A percentile compares a stretch with the other conserved stretches of the same genome.
These are phyloP conservation scores for Steinernema khuongi DNA, from an alignment of 1,140 invertebrate species.

Conservation along the genomic window DNA sequence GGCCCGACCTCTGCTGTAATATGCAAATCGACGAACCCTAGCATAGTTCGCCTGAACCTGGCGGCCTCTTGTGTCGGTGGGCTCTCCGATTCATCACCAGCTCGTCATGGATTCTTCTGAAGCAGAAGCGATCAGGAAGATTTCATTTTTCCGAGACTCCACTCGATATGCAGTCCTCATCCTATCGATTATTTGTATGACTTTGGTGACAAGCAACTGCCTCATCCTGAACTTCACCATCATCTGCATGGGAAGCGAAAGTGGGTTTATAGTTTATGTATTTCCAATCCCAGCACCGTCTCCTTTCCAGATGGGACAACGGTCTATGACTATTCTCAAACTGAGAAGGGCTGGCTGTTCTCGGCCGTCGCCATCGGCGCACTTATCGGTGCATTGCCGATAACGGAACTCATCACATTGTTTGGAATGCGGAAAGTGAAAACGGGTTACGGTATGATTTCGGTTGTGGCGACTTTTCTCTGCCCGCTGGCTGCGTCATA, in stretches of 20 bases:
- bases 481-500: conserved; percentile 41
- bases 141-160: not conserved
- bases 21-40: no score
- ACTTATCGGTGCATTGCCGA: conserved; percentile 37
- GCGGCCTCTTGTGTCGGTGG: no score
- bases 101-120: no score
- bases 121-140: no score
- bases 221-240: conserved; percentile 17
- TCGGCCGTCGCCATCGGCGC: conserved; percentile 39
- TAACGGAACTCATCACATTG: conserved; percentile 30
- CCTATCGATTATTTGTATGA: conserved; percentile 6
- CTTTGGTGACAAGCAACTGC: conserved; percentile 12
- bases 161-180: conserved; percentile 15
- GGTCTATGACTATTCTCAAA: conserved; percentile 19
- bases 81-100: no score
- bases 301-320: conserved; percentile 20
- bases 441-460: conserved; percentile 49
- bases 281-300: not conserved
- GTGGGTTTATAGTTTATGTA: not conserved
- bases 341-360: conserved; percentile 31
- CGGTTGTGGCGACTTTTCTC: conserved; percentile 47
- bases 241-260: conserved; percentile 20
- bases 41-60: no score
- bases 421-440: conserved; percentile 31
- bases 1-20: no score